Evolutionary conservation across 2,797 vertebrate genomes (phyloP).

Genomic region (Hafferia zeledoni): DNA sequence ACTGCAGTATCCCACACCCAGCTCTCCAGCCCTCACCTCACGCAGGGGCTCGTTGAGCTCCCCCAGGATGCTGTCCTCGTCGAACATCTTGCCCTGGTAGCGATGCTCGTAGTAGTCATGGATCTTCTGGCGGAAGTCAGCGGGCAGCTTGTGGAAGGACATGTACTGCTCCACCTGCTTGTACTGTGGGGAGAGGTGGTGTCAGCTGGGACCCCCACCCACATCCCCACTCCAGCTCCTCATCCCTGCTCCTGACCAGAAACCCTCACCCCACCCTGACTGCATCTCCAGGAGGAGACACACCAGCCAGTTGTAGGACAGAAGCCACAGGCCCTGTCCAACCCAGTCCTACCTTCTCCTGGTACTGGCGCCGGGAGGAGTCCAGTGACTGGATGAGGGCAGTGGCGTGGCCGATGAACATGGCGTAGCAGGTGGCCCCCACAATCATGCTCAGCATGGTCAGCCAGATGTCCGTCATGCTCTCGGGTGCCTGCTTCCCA

Average conservation of each 20-base stretch:
- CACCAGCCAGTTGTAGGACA: fast-evolving
- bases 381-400: slow-evolving; percentile 97
- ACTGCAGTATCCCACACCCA: fast-evolving
- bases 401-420: slow-evolving; percentile 97
- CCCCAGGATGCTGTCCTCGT: slow-evolving; percentile 96
- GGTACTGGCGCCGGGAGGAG: slow-evolving; percentile 95
- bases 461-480: slow-evolving; percentile 97
- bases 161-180: slow-evolving; percentile 99
- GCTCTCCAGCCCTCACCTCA: slow-evolving; percentile 80
- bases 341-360: slow-evolving; percentile 88
- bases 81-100: slow-evolving; percentile 99
- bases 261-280: background rate
- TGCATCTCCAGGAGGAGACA: fast-evolving
- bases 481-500: slow-evolving; percentile 92
- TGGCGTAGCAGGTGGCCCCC: slow-evolving; percentile 96
- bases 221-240: fast-evolving
- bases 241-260: background rate
- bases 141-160: slow-evolving; percentile 98
- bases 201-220: background rate
- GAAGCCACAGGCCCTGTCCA: fast-evolving
- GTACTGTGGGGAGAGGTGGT: slow-evolving; percentile 78
- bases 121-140: slow-evolving; percentile 96
- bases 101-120: slow-evolving; percentile 98
- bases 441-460: slow-evolving; percentile 99
- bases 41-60: slow-evolving; percentile 94